Base-by-base conservation (phyloP, 2,113 vertebrate species). In the Pollachius pollachius region DNA sequence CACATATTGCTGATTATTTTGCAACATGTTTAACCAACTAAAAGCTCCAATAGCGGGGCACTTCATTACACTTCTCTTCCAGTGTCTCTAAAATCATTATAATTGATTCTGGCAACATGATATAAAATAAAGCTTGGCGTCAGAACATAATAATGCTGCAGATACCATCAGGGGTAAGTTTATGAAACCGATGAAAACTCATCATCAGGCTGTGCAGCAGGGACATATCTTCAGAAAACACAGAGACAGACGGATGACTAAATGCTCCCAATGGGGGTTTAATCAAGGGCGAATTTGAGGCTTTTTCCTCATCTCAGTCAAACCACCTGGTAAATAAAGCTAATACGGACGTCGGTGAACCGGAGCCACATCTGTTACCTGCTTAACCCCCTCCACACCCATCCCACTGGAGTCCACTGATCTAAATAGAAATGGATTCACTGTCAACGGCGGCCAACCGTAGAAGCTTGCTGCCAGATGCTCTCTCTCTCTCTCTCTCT, bases 391-490 rank as follows among this genome's bases (percentile, higher is more conserved):
- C 62, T 1, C 54, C 54, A n/a, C 54, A 16, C 52, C 52, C 52
- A 1, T 54, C 17, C 75, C 76, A 72, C 79, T 71, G 77, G 76
- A 83, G 78, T 81, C 79, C 68, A 64, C 78, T 78, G 76, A 83
- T 85, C 77, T 83, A 83, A 83, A 86, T 80, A 80, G 79, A 78
- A 81, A 83, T 85, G 78, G 81, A 85, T 83, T 83, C 80, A 83
- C 81, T 80, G 72, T 81, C 61, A 9, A 56, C 16, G 64, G 63
- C 68, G 67, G 67, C 75, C 52, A 70, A 65, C 21, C 70, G 64
- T 58, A 25, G 54, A 13, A 27, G 64, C 69, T 74, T 15, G 23
- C 19, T n/a, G 5, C 65, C 67, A 65, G 75, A 77, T 62, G 63
- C 74, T 15, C n/a, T 67, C 15, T 30, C 58, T 5, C 18, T 37